Evolutionary conservation across 2,113 vertebrate genomes (phyloP), one percentile per base, ranked within the genome.

Genomic region (Stictonetta naevosa): DNA sequence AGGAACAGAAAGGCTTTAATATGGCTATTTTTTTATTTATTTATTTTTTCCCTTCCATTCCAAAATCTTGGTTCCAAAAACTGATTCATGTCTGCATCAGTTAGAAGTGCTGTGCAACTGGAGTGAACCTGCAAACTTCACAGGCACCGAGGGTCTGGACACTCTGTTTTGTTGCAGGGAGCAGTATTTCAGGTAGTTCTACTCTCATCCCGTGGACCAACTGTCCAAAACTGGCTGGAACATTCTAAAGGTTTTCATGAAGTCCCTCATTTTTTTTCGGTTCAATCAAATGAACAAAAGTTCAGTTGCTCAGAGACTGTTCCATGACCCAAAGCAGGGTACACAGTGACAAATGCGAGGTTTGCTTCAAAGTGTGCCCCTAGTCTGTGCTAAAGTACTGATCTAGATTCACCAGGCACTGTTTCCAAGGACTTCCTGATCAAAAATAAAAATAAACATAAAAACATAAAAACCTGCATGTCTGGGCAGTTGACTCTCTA

Each of bases 21-120:
- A 42, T 0, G 0, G 7, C 25, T 71, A 13, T 71, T 10, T 11
- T 19, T 46, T 46, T 46, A 8, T 46, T 46, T 44, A 18, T 44
- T 46, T 44, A 18, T 44, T 44, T 7, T 42, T 88, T 91, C 7
- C 48, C 12, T 81, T 72, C 44, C 7, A 5, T 75, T 88, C 40
- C 58, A 44, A 92, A 75, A 56, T 13, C 34, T 55, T 71, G 8
- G 8, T 50, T 90, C 15, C 14, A 67, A 63, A 88, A 46, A 5
- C 9, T 55, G 20, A 1, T 52, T 76, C 13, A 55, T 23, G 2
- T 38, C 17, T 78, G 31, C 14, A 21, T 60, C 83, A 21, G 8
- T 63, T 59, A 46, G 14, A 83, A 66, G 6, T 52, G 25, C 15
- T 1, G 0, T 8, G 52, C 28, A 71, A 26, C 31, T 83, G 8